Evolutionary conservation across 1,140 invertebrate genomes (phyloP), one percentile per base, ranked within the genome.

Genomic region (Zophobas atratus): DNA sequence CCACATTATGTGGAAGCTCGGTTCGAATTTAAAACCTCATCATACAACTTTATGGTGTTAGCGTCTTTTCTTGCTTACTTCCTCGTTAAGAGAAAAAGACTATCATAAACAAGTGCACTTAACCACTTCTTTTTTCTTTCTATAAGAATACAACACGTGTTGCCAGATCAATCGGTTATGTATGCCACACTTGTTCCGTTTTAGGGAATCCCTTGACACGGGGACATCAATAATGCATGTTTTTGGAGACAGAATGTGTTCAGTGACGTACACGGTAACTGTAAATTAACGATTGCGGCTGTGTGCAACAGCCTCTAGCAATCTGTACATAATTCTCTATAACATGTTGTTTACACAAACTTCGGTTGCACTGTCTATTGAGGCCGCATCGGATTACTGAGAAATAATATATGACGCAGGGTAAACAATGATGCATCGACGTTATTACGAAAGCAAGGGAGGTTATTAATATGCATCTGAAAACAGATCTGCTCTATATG

Each of bases 211-310:
- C 20, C 20, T 49, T 77, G 67, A 72, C 57, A 60, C 48, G 38
- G 51, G 38, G 57, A 35, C 76, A 77, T 77, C 76, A 77, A 77
- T 77, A 77, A 77, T 77, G 76, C 56, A 77, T 77, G 76, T 20
- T 20, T 20, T 20, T 20, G 20, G 20, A 20, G 20, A 20, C 20
- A 20, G 20, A 20, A 20, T 0, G 20, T 20, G 20, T 20, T 20
- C 20, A 20, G 20, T 20, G 20, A 20, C 20, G 20, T 20, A 20
- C 20, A 20, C 20, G 20, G 20, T 20, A 20, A 20, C 20, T 20
- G 20, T 20, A 67, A 67, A 67, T 67, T 67, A 67, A 67, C 33
- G 60, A 55, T 8, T 8, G 2, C 20, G 20, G 20, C 20, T 20
- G 20, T 20, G 20, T 20, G 20, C 20, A 20, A 20, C 20, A 20